Conservation (phyloP, 37 sponge, comb jelly and placozoan genomes). For the Aplysina aerophoba region DNA sequence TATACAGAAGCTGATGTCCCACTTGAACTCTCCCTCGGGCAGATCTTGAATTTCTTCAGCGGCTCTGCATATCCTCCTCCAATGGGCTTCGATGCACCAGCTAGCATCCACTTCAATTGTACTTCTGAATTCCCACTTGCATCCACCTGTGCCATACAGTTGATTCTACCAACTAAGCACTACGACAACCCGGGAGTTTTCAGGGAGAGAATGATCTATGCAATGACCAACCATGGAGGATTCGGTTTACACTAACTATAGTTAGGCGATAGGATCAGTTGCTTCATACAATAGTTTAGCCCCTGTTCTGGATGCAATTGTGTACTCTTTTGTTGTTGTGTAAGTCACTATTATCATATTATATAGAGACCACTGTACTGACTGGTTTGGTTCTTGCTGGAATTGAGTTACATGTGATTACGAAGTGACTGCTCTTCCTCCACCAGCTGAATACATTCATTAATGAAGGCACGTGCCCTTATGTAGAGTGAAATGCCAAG, state of each 20-base stretch:
- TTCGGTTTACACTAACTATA: constrained; percentile 36
- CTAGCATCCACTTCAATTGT: constrained; percentile 10
- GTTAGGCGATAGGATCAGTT: too few relatives aligned
- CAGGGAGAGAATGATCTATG: constrained; percentile 25
- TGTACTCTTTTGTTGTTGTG: too few relatives aligned
- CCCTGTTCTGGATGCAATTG: too few relatives aligned
- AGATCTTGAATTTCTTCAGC: constrained; percentile 28
- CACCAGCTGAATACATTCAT: neutral
- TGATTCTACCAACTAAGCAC: constrained; percentile 23
- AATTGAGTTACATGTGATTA: too few relatives aligned
- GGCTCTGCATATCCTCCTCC: constrained; percentile 30
- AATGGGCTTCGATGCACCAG: constrained; percentile 18
- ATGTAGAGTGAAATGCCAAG: neutral
- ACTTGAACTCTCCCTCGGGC: constrained; percentile 6
- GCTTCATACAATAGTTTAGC: too few relatives aligned
- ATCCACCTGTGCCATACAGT: constrained; percentile 31
- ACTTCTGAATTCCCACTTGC: constrained; percentile 9
- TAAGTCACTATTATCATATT: too few relatives aligned
- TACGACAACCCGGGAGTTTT: constrained; percentile 4
- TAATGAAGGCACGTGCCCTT: neutral
- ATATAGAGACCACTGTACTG: too few relatives aligned
- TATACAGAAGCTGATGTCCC: constrained; percentile 13
- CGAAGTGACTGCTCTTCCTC: too few relatives aligned
- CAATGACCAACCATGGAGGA: constrained; percentile 32
- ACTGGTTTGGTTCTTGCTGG: too few relatives aligned